phyloP scores from a whole-genome alignment of 2,113 vertebrate genomes.

The Pseudopodoces humilis region DNA sequence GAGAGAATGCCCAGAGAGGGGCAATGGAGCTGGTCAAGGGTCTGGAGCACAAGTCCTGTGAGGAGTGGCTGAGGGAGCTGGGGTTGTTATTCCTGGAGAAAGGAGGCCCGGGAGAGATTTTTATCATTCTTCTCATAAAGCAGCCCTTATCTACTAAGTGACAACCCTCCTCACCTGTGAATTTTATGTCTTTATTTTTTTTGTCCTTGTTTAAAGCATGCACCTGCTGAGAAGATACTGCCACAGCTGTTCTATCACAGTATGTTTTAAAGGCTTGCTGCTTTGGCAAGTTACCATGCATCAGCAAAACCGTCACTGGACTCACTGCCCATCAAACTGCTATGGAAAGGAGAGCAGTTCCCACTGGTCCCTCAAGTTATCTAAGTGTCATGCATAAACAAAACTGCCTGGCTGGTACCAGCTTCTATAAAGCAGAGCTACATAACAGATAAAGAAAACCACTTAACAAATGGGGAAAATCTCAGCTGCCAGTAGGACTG shows the following conservation, averaged over 20 bases:
- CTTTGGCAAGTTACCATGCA: not conserved
- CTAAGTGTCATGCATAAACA: not conserved
- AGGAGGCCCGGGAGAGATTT: not conserved
- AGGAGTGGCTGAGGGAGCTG: not conserved
- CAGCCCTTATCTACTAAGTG: not conserved
- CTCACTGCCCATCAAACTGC: not conserved
- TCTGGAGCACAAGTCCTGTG: not conserved
- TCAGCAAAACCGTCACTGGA: not conserved
- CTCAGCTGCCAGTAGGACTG: not conserved
- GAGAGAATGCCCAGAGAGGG: rapidly evolving
- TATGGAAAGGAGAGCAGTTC: not conserved
- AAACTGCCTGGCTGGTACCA: not conserved
- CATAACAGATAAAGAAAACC: not conserved
- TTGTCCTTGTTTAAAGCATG: not conserved
- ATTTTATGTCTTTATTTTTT: not conserved
- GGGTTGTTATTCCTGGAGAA: not conserved
- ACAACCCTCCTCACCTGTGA: not conserved
- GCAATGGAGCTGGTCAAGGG: not conserved
- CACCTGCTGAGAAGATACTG: not conserved
- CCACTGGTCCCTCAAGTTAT: not conserved
- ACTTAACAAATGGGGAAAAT: not conserved
- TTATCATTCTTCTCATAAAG: not conserved
- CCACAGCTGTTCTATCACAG: not conserved
- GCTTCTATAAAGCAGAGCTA: not conserved
- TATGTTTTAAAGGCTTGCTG: not conserved